Percentiles rank a stretch among this genome's conserved stretches.
Evolutionary conservation across 2,113 vertebrate species (phyloP).

Genomic region (Gavialis gangeticus): DNA sequence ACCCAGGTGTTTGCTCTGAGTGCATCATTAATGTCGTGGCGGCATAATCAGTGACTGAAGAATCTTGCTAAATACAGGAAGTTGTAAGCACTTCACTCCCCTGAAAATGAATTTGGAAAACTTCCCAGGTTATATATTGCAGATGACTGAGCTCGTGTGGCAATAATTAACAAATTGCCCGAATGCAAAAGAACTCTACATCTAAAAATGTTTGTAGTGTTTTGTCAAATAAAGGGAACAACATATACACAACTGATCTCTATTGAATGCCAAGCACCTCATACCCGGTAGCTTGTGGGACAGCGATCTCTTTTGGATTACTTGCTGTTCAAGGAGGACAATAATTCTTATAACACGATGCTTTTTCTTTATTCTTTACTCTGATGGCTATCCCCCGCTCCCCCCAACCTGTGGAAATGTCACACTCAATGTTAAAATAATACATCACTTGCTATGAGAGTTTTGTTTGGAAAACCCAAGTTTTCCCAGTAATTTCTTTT

Average conservation of each 20-base stretch:
- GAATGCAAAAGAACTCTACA: constrained; percentile 15
- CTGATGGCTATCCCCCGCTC: not conserved
- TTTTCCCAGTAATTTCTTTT: not conserved
- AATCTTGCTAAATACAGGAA: not conserved
- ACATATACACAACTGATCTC: not conserved
- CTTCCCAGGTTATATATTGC: constrained; percentile 1
- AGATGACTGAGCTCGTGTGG: not conserved
- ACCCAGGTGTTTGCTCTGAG: not conserved
- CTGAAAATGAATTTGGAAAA: constrained; percentile 46
- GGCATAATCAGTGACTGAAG: not conserved
- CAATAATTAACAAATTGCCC: constrained; percentile 69
- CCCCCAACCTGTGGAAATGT: not conserved
- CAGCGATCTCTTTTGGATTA: not conserved
- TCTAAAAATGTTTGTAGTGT: not conserved
- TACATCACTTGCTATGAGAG: not conserved
- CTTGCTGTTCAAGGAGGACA: not conserved
- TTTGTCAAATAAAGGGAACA: not conserved
- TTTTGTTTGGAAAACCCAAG: not conserved
- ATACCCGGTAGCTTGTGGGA: not conserved
- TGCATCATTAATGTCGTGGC: not conserved
- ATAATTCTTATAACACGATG: not conserved
- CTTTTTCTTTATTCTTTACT: not conserved
- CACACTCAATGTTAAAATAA: not conserved
- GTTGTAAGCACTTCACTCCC: not conserved
- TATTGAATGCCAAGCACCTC: not conserved